phyloP scores from a whole-genome alignment of 2,888 invertebrate species.

The Pyrocoelia pectoralis region DNA sequence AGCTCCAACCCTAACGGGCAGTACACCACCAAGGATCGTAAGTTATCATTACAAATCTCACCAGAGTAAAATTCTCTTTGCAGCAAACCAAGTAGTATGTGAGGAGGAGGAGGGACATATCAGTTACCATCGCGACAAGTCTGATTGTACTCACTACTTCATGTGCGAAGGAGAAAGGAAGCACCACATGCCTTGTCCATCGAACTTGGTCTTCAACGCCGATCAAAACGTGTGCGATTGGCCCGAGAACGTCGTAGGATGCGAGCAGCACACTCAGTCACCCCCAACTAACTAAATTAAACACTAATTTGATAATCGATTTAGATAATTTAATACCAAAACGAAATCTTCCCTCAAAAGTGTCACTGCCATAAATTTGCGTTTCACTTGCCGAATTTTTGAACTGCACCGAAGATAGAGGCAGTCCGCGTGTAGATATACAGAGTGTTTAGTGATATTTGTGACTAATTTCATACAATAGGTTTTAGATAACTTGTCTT shows the following conservation, averaged over 20 bases:
- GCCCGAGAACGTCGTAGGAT: conserved; percentile 94
- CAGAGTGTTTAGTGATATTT: neutral
- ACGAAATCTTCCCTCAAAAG: neutral
- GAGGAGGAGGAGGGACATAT: conserved; percentile 96
- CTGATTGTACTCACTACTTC: conserved; percentile 93
- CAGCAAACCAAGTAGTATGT: conserved; percentile 88
- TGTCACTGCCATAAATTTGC: conserved; percentile 7
- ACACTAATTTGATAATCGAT: neutral
- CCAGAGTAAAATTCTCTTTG: no score
- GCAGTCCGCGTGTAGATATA: neutral
- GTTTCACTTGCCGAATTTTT: neutral
- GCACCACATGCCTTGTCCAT: conserved; percentile 95
- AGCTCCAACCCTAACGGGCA: conserved; percentile 73
- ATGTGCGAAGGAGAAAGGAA: conserved; percentile 96
- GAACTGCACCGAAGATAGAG: neutral
- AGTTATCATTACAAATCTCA: no score
- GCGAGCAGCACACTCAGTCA: conserved; percentile 74
- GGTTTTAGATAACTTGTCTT: neutral
- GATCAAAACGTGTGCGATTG: conserved; percentile 96
- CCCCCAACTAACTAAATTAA: conserved; percentile 60
- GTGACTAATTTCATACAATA: neutral
- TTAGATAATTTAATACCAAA: conserved; percentile 1
- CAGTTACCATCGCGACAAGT: conserved; percentile 89
- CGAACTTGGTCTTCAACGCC: conserved; percentile 90
- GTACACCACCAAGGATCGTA: conserved; percentile 90